phyloP scores from a whole-genome alignment of 2,113 vertebrate genomes.

The Halcyon senegalensis region DNA sequence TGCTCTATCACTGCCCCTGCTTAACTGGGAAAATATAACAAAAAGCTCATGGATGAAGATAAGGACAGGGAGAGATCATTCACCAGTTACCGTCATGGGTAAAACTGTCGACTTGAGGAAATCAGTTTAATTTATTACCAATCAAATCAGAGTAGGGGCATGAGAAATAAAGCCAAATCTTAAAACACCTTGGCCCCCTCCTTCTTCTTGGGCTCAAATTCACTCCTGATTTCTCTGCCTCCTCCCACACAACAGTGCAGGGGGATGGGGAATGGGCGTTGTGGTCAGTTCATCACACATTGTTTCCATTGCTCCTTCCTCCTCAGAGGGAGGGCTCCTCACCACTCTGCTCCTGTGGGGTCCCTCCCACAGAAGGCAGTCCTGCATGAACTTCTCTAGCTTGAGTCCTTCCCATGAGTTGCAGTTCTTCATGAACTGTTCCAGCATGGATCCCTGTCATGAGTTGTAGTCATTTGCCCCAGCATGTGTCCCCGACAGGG shows the following conservation, averaged over 20 bases:
- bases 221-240: not conserved
- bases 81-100: not conserved
- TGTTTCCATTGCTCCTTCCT: not conserved
- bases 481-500: not conserved
- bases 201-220: not conserved
- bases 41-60: not conserved
- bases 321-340: not conserved
- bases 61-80: not conserved
- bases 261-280: not conserved
- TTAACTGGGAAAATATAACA: not conserved
- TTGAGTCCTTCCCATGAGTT: not conserved
- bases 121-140: not conserved
- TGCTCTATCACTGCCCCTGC: not conserved
- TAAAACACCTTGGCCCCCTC: not conserved
- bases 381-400: not conserved
- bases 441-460: not conserved
- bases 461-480: not conserved
- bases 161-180: not conserved
- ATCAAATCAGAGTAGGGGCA: not conserved
- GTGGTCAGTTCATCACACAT: not conserved
- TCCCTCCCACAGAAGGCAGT: not conserved
- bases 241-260: not conserved
- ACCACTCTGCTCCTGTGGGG: not conserved
- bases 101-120: not conserved
- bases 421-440: not conserved